Conservation (phyloP, 2,113 vertebrate species). For the Mixornis gularis region DNA sequence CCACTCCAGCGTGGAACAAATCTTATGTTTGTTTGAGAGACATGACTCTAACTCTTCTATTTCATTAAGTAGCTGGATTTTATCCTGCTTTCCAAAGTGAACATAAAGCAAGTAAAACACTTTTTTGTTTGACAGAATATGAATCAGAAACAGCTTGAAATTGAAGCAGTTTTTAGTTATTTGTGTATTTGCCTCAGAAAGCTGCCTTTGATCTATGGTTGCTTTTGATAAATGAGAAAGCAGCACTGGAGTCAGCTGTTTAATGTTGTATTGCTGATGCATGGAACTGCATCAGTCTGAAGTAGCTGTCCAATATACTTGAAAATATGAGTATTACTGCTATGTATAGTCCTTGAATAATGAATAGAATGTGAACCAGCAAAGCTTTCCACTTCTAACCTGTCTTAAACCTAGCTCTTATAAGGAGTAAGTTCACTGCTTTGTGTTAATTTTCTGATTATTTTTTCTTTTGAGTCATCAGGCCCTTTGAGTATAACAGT, state of each 20-base stretch:
- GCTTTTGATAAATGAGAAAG: neutral
- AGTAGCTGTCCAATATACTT: neutral
- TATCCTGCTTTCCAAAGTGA: neutral
- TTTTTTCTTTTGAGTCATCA: neutral
- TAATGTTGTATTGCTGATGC: neutral
- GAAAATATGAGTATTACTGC: neutral
- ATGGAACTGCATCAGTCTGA: neutral
- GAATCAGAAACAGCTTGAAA: slow-evolving; percentile 10
- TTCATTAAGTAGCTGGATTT: neutral
- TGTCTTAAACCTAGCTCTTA: neutral
- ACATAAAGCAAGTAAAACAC: neutral
- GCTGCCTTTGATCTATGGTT: neutral
- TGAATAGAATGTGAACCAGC: neutral
- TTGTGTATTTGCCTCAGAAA: neutral
- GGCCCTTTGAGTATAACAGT: neutral
- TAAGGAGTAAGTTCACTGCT: neutral
- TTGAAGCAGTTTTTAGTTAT: neutral
- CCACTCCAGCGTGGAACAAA: neutral
- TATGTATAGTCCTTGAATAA: neutral
- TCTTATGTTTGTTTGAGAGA: neutral
- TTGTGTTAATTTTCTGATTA: neutral
- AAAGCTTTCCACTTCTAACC: neutral
- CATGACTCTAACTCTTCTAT: neutral
- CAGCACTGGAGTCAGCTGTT: neutral
- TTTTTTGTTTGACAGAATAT: neutral